These are phyloP conservation scores for Mesorhabditis spiculigera DNA, from an alignment of 2,888 invertebrate genomes.

Conservation along the genomic window DNA sequence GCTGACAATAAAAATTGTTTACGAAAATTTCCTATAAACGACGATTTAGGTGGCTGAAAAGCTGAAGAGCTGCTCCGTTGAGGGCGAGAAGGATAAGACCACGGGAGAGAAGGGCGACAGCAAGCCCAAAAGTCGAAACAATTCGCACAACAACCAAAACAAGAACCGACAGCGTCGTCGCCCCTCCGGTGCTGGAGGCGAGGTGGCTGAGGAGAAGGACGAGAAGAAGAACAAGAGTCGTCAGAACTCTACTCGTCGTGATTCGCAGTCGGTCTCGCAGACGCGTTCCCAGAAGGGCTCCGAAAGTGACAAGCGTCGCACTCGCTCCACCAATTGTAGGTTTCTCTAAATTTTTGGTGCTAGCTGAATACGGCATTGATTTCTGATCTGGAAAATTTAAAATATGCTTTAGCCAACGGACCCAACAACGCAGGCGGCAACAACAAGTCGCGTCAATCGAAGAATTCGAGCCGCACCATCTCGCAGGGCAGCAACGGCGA, in stretches of 20 bases:
- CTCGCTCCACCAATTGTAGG: slow-evolving; percentile 39
- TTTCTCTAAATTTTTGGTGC: neutral
- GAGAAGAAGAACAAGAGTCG: slow-evolving; percentile 6
- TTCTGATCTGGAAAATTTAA: neutral
- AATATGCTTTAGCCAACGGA: slow-evolving; percentile 21
- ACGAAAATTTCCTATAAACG: neutral
- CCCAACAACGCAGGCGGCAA: slow-evolving; percentile 14
- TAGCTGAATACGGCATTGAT: neutral
- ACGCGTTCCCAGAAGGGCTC: neutral
- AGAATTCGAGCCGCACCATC: slow-evolving; percentile 37
- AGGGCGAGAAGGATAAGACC: neutral
- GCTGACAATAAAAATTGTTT: neutral
- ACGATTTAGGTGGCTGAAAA: neutral
- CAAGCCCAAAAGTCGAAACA: neutral
- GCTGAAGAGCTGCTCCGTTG: neutral
- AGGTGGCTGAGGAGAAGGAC: neutral
- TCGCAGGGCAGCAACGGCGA: slow-evolving; percentile 50
- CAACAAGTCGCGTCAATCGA: slow-evolving; percentile 16
- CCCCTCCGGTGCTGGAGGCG: neutral
- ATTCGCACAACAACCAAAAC: neutral
- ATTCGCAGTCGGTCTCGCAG: slow-evolving; percentile 4
- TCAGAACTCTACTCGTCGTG: neutral
- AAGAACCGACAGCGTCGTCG: neutral
- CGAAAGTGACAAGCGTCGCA: slow-evolving; percentile 23
- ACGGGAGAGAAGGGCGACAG: neutral